A percentile compares a stretch with the other conserved stretches of the same genome.
Evolutionary conservation across 2,113 vertebrate species (phyloP).

Genomic region (Callipepla squamata): DNA sequence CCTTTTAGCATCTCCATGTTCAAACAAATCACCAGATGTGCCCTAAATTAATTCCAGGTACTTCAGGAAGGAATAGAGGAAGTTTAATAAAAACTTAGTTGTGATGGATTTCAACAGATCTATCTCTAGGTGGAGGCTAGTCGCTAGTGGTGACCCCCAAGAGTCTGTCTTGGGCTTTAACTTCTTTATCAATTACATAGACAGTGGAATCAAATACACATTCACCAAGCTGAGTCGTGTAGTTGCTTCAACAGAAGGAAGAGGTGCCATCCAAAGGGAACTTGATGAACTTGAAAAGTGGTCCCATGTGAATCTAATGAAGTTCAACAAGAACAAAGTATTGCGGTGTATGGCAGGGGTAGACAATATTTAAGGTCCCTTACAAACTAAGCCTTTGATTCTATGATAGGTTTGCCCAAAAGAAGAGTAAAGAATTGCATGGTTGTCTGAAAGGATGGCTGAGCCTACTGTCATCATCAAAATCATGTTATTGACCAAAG

Average conservation of each 20-base stretch:
- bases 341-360: background rate
- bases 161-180: background rate
- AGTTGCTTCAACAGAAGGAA: too few relatives aligned
- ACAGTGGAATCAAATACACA: too few relatives aligned
- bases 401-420: background rate
- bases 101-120: background rate
- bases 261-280: too few relatives aligned
- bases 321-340: too few relatives aligned
- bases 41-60: background rate
- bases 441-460: background rate
- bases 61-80: background rate
- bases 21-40: background rate
- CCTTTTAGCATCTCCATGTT: fast-evolving
- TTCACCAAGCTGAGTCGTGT: too few relatives aligned
- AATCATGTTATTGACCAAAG: background rate
- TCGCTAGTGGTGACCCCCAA: background rate
- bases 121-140: background rate
- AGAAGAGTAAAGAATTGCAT: background rate
- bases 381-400: background rate
- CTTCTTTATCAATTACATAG: background rate
- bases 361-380: background rate
- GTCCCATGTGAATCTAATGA: too few relatives aligned
- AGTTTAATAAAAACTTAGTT: background rate
- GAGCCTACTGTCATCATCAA: background rate
- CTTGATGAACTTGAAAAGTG: too few relatives aligned